phyloP scores from a whole-genome alignment of 37 sponge, comb jelly and placozoan species.

The Diacarnus erythraeanus region DNA sequence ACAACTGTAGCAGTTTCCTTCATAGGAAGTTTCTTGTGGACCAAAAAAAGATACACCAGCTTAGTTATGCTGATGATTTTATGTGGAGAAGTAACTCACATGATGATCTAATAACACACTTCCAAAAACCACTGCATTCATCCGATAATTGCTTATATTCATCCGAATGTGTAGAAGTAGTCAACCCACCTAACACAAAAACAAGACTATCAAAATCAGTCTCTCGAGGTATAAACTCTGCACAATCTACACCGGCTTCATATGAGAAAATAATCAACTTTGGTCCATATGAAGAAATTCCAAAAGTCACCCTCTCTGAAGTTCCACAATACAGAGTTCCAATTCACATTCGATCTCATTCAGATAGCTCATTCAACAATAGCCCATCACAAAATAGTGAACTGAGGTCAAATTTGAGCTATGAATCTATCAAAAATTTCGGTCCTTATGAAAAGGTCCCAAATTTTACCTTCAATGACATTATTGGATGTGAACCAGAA shows the following conservation, averaged over 20 bases:
- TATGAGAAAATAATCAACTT: not conserved
- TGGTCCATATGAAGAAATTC: not conserved
- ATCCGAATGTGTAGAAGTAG: not conserved
- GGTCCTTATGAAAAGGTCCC: slow-evolving; percentile 7
- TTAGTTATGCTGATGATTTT: not conserved
- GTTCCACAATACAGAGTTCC: not conserved
- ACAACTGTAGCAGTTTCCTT: not conserved
- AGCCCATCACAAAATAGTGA: not conserved
- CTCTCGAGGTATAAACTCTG: not conserved
- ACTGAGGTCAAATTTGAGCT: not conserved
- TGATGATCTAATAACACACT: not conserved
- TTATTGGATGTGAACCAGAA: not conserved
- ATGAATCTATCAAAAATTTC: not conserved
- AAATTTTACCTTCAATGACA: not conserved
- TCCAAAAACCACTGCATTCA: not conserved
- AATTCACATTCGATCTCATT: not conserved
- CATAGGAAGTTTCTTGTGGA: not conserved
- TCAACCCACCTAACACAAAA: no score
- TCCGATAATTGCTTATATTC: not conserved
- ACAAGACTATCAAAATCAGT: not conserved
- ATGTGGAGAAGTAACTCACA: not conserved
- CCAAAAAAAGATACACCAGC: not conserved
- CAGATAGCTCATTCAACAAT: not conserved
- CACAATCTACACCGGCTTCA: no score
- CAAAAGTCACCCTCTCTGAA: not conserved